Percentiles rank a stretch among this genome's conserved stretches.
These are phyloP conservation scores for Tipula helvola DNA, from an alignment of 2,888 invertebrate genomes.

Conservation along the genomic window DNA sequence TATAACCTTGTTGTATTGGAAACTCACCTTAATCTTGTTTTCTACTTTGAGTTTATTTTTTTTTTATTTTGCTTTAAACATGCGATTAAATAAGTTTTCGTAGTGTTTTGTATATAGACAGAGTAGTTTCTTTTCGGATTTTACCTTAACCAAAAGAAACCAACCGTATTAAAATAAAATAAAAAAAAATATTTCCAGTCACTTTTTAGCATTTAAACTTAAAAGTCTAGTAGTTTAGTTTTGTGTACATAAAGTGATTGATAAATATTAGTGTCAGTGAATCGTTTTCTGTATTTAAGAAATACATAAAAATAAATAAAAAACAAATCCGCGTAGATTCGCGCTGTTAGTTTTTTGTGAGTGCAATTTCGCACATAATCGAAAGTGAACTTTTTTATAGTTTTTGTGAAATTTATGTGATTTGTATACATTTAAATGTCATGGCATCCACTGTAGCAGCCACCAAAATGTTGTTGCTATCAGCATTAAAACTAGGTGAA, in stretches of 20 bases:
- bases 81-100: neutral
- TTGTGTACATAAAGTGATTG: neutral
- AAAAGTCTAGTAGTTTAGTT: neutral
- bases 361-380: neutral
- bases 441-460: neutral
- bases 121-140: neutral
- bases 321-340: neutral
- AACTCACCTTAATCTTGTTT: neutral
- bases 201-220: neutral
- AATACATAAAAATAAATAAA: neutral
- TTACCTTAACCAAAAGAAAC: neutral
- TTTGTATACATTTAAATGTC: neutral
- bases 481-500: constrained; percentile 36
- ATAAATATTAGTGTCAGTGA: neutral
- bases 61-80: neutral
- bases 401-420: neutral
- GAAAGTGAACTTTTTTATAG: neutral
- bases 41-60: neutral
- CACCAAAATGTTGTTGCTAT: constrained; percentile 31
- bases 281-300: neutral
- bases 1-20: neutral
- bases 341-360: neutral
- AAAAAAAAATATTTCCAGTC: neutral
- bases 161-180: neutral
- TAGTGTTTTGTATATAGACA: neutral